Evolutionary conservation across 2,888 invertebrate species (phyloP).

Genomic region (Megastigmus dorsalis): DNA sequence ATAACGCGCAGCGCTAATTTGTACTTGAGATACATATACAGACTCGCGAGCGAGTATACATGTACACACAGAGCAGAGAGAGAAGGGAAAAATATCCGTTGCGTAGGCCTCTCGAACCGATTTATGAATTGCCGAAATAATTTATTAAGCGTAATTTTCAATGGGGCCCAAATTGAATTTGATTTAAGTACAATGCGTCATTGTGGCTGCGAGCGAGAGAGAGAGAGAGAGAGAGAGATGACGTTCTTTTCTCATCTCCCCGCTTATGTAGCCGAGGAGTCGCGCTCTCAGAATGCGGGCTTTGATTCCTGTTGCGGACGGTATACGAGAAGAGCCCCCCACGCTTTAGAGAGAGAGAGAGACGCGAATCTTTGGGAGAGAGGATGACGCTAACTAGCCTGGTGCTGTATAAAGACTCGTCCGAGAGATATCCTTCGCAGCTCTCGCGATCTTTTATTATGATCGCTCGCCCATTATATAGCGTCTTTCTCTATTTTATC

Average conservation of each 20-base stretch:
- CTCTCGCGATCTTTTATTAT: slow-evolving; percentile 7
- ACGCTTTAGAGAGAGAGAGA: too few species aligned
- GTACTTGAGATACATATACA: slow-evolving; percentile 45
- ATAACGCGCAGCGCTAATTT: slow-evolving; percentile 42
- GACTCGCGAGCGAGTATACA: not conserved
- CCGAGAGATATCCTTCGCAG: too few species aligned
- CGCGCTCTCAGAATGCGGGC: slow-evolving; percentile 66
- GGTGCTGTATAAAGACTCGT: too few species aligned
- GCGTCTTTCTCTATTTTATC: slow-evolving; percentile 55
- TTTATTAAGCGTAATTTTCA: slow-evolving; percentile 75
- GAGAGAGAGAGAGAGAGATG: slow-evolving; percentile 6
- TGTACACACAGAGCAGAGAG: not conserved
- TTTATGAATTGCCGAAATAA: slow-evolving; percentile 75
- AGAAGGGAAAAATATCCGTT: not conserved
- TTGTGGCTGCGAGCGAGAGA: slow-evolving; percentile 62
- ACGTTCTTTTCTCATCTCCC: slow-evolving; percentile 16
- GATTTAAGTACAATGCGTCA: slow-evolving; percentile 74
- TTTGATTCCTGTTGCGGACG: slow-evolving; percentile 71
- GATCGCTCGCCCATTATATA: slow-evolving; percentile 51
- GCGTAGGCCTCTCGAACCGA: slow-evolving; percentile 56
- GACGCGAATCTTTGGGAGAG: slow-evolving; percentile 49
- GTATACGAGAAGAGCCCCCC: too few species aligned
- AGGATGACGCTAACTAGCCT: slow-evolving; percentile 72
- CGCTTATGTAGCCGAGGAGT: too few species aligned
- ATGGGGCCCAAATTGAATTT: slow-evolving; percentile 75